These are phyloP conservation scores for Paratilapia polleni DNA, from an alignment of 2,113 vertebrate species.

Conservation along the genomic window DNA sequence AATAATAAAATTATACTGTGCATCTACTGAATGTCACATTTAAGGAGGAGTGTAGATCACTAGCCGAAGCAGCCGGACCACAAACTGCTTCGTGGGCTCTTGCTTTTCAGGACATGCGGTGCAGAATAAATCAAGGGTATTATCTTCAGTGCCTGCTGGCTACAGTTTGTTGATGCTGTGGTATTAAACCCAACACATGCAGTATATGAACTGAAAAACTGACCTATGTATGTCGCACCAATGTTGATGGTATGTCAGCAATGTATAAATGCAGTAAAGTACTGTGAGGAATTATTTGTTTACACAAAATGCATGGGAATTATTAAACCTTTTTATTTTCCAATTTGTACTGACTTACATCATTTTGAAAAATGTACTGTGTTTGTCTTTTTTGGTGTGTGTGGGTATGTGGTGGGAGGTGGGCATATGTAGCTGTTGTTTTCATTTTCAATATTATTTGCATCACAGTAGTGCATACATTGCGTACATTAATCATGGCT, in stretches of 20 bases:
- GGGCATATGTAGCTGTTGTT: no score
- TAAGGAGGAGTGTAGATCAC: background rate
- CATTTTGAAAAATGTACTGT: background rate
- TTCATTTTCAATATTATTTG: no score
- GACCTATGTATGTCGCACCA: slow-evolving; percentile 16
- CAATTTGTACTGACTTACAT: background rate
- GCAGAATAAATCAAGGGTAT: slow-evolving; percentile 13
- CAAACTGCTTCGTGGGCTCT: background rate
- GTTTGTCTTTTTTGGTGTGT: background rate
- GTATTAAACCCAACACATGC: slow-evolving; percentile 34
- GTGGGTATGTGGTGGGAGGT: no score
- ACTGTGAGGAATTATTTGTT: slow-evolving; percentile 77
- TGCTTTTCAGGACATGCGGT: slow-evolving; percentile 10
- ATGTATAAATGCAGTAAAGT: slow-evolving; percentile 73
- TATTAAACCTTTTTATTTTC: slow-evolving; percentile 85
- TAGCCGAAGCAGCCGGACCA: background rate
- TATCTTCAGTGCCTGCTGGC: slow-evolving; percentile 56
- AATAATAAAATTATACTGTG: background rate
- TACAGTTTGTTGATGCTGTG: slow-evolving; percentile 45
- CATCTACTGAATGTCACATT: slow-evolving; percentile 20
- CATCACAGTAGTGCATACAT: no score
- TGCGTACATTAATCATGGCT: no score
- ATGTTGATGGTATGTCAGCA: slow-evolving; percentile 73
- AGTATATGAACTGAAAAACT: slow-evolving; percentile 7
- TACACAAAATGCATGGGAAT: slow-evolving; percentile 86